phyloP scores from a whole-genome alignment of 2,113 vertebrate species.

The Columba livia region DNA sequence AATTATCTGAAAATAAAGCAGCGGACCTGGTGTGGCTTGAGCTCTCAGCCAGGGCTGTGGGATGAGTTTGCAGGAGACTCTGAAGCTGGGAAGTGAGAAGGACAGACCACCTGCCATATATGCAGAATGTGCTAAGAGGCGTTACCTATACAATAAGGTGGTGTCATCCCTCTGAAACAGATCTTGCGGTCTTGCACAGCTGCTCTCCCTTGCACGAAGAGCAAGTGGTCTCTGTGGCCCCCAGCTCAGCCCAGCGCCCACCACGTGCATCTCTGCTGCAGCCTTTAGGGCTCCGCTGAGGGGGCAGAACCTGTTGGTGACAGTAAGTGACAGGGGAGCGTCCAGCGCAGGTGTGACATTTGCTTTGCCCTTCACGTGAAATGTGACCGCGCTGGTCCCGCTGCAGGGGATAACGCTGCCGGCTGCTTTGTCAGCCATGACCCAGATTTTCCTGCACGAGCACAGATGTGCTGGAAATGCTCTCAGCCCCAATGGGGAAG shows the following conservation, averaged over 20 bases:
- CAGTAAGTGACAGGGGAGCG: not conserved
- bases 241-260: fast-evolving
- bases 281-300: not conserved
- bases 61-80: not conserved
- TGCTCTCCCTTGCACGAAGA: not conserved
- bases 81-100: not conserved
- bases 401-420: not conserved
- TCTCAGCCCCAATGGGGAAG: not conserved
- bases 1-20: not conserved
- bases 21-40: not conserved
- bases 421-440: not conserved
- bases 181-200: not conserved
- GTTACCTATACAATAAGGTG: fast-evolving
- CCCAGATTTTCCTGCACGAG: not conserved
- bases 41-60: not conserved
- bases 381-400: not conserved
- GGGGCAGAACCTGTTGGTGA: conserved; percentile 3
- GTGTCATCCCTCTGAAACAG: not conserved
- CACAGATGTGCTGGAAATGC: conserved; percentile 12
- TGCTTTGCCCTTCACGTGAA: conserved; percentile 11
- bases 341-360: conserved; percentile 10
- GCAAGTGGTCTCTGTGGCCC: not conserved
- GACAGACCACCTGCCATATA: not conserved
- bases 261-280: not conserved
- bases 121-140: not conserved